Conservation (phyloP, 2,888 invertebrate species). For the Theretra japonica region DNA sequence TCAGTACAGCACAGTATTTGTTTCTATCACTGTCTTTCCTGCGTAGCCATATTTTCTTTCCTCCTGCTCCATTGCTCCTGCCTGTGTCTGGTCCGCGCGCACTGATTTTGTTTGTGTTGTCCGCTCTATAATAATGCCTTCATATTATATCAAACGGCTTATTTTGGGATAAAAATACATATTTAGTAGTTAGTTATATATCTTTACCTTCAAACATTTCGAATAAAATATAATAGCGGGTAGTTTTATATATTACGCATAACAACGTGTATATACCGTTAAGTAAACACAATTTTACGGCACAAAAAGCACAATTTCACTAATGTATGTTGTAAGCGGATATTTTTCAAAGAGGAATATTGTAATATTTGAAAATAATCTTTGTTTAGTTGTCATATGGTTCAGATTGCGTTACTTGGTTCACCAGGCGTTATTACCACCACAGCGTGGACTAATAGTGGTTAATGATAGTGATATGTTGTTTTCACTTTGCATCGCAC, state of each 20-base stretch:
- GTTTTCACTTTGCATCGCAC: slow-evolving; percentile 13
- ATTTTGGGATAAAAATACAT: too few species aligned
- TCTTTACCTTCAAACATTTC: too few species aligned
- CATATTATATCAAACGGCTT: too few species aligned
- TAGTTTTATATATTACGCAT: background rate
- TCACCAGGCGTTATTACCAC: background rate
- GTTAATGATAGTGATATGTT: slow-evolving; percentile 20
- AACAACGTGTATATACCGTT: background rate
- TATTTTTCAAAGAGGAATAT: background rate
- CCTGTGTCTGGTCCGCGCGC: too few species aligned
- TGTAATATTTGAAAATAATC: background rate
- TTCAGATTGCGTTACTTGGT: background rate
- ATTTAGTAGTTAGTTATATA: too few species aligned
- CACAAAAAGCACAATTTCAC: slow-evolving; percentile 14
- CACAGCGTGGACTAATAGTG: slow-evolving; percentile 9
- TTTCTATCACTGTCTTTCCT: too few species aligned
- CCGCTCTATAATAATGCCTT: too few species aligned
- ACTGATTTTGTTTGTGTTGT: too few species aligned
- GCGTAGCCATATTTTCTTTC: too few species aligned
- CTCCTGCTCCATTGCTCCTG: too few species aligned
- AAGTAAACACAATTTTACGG: background rate
- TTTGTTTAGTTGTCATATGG: background rate
- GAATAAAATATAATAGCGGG: too few species aligned
- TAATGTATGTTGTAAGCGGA: slow-evolving; percentile 15
- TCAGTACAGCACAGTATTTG: too few species aligned